A percentile compares a stretch with the other conserved stretches of the same genome.
phyloP scores from a whole-genome alignment of 1,140 invertebrate species.

The Leptestheria dahalacensis region DNA sequence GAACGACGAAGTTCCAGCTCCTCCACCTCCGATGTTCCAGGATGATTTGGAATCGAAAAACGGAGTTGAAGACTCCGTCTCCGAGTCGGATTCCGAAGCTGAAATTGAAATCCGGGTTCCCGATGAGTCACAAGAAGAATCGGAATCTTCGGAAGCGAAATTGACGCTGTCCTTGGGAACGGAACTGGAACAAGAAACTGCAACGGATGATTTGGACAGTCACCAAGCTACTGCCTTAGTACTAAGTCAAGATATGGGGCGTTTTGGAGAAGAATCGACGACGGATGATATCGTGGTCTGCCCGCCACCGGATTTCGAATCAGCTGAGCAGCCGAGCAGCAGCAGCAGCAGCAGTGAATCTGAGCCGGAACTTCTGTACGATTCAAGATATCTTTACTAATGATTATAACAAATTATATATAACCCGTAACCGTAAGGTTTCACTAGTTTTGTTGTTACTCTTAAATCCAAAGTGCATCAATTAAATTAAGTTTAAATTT shows the following conservation, averaged over 20 bases:
- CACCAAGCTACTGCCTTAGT: neutral
- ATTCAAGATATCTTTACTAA: too few species aligned
- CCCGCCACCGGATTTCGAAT: neutral
- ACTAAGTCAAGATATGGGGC: neutral
- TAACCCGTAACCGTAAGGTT: too few species aligned
- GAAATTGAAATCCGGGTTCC: too few species aligned
- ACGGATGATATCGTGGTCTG: neutral
- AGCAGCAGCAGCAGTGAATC: neutral
- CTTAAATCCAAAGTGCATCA: too few species aligned
- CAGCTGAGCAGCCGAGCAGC: neutral
- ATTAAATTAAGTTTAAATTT: too few species aligned
- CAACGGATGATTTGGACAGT: neutral
- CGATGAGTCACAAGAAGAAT: too few species aligned
- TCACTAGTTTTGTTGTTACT: too few species aligned
- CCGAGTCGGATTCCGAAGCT: neutral
- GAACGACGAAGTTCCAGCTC: slow-evolving; percentile 45
- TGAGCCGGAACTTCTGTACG: neutral
- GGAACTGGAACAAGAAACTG: neutral
- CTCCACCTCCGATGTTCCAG: slow-evolving; percentile 41
- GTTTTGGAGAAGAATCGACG: neutral
- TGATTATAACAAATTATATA: too few species aligned
- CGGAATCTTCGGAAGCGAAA: neutral
- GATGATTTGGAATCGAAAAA: slow-evolving; percentile 25
- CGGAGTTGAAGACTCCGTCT: too few species aligned
- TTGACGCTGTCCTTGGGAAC: neutral